These are phyloP conservation scores for Caenorhabditis sp. DNA, from an alignment of 2,888 invertebrate species.

Conservation along the genomic window DNA sequence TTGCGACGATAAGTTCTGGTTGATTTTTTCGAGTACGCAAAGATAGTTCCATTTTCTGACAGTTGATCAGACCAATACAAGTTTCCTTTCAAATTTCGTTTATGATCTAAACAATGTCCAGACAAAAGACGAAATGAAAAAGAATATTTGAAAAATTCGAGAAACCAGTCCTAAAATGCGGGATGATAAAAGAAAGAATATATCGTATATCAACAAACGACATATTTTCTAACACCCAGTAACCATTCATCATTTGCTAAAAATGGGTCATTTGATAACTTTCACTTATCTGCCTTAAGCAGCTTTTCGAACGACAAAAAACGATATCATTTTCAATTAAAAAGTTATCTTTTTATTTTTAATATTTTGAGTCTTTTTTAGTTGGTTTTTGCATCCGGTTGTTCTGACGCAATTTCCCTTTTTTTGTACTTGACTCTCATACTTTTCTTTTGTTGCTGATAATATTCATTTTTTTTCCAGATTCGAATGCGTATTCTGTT, in stretches of 20 bases:
- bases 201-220: neutral
- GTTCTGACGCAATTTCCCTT: neutral
- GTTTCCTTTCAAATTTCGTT: too few species aligned
- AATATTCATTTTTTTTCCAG: neutral
- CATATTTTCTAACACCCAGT: neutral
- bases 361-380: neutral
- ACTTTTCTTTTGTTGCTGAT: neutral
- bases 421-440: neutral
- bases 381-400: neutral
- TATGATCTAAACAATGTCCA: too few species aligned
- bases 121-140: too few species aligned
- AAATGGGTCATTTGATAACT: slow-evolving; percentile 1
- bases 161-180: neutral
- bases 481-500: neutral
- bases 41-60: too few species aligned
- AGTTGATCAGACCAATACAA: too few species aligned
- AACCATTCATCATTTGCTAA: neutral
- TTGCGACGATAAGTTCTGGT: too few species aligned
- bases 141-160: neutral
- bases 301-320: neutral
- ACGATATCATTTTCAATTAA: neutral
- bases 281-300: neutral
- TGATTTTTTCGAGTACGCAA: too few species aligned
- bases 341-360: neutral
- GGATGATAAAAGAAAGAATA: neutral